Base-by-base conservation (phyloP, 1,140 invertebrate genomes). In the Phymorhynchus buccinoides region DNA sequence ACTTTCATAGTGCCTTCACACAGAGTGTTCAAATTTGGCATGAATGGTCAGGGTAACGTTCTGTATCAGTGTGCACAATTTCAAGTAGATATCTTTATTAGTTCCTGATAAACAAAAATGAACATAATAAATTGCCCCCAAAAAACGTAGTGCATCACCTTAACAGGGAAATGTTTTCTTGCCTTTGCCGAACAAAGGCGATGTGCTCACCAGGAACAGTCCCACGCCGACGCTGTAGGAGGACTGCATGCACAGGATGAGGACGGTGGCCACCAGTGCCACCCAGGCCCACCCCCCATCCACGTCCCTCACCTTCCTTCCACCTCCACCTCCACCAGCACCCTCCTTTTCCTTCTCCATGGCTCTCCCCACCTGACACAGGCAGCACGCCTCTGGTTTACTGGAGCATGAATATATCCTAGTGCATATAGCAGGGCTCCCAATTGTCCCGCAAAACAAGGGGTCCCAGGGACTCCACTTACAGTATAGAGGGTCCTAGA, bases 281-380 rank as follows among this genome's bases (percentile, higher is more conserved):
- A 84, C 83, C 83, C 83, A 84, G 4, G 73, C 83, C 83, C 83
- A 84, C 30, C 83, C 83, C 0, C 62, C 48, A 39, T 84, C 83
- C 6, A 84, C 83, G 37, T 84, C 83, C n/a, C 77, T 18, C 48
- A 41, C 6, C 3, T 35, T 48, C 27, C 1, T 37, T 14, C 16
- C 32, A 41, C 71, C 22, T 35, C 35, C n/a, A n/a, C n/a, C n/a
- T n/a, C n/a, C n/a, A n/a, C n/a, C n/a, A n/a, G n/a, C n/a, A n/a
- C n/a, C 41, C n/a, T 27, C 77, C 0, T 52, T 9, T 27, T 35
- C 12, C 27, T 42, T 78, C 39, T 32, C 32, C n/a, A 30, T 79
- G 44, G 27, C 6, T 3, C n/a, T 27, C 42, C 14, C 6, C 41
- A 52, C 42, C 18, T 22, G 7, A n/a, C 1, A 12, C 3, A 27